phyloP scores from a whole-genome alignment of 2,797 vertebrate species.

The Labeo calbasu region DNA sequence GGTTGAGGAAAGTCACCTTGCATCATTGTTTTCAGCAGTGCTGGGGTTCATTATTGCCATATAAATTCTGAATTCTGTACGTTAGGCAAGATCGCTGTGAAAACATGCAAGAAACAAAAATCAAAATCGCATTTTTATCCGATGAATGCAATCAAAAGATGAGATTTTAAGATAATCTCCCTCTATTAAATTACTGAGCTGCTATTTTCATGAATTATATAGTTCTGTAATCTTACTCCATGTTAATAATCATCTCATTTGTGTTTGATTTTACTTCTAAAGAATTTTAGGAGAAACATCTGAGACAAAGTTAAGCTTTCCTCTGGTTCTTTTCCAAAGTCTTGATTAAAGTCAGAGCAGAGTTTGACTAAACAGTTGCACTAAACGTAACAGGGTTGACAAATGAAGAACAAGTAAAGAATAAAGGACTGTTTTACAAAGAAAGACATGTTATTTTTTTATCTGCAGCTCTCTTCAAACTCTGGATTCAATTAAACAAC shows the following conservation, averaged over 20 bases:
- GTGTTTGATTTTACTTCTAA: not conserved
- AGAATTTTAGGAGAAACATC: not conserved
- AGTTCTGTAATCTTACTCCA: not conserved
- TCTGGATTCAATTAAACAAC: not conserved
- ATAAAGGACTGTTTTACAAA: not conserved
- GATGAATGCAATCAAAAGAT: not conserved
- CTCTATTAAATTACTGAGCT: not conserved
- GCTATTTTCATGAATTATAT: not conserved
- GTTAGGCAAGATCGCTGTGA: constrained; percentile 5
- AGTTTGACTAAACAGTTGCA: not conserved
- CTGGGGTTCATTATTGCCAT: not conserved
- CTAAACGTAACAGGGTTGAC: not conserved
- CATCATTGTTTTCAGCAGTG: constrained; percentile 7
- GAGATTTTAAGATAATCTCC: not conserved
- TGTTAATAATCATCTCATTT: not conserved
- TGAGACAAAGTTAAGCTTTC: not conserved
- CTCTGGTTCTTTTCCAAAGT: not conserved
- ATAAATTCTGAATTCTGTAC: too few species aligned
- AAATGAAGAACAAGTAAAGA: not conserved
- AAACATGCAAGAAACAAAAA: not conserved
- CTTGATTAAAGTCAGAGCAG: constrained; percentile 1
- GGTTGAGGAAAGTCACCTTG: constrained; percentile 13
- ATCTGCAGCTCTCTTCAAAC: constrained; percentile 5
- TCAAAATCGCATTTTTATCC: not conserved
- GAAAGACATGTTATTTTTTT: not conserved